Conservation (phyloP, 2,888 invertebrate genomes). For the Acleris literana region DNA sequence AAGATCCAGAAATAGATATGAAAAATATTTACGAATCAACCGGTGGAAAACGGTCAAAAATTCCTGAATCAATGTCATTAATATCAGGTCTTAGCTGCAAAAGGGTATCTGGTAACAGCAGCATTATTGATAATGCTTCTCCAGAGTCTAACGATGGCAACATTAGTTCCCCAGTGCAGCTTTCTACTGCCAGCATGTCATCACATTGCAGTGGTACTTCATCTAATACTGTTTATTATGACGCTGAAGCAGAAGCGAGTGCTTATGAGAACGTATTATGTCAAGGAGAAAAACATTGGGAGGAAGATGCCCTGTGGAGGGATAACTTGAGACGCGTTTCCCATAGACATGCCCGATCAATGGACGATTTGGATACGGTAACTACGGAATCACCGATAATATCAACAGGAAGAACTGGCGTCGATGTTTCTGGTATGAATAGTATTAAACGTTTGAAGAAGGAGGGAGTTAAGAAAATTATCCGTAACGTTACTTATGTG, state of each 20-base stretch:
- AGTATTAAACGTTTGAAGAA: conserved; percentile 76
- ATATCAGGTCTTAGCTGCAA: conserved; percentile 77
- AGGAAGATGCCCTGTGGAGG: conserved; percentile 92
- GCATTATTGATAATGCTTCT: conserved; percentile 56
- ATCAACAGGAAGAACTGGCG: conserved; percentile 52
- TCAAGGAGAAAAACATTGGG: conserved; percentile 90
- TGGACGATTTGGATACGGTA: conserved; percentile 89
- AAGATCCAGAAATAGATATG: conserved; percentile 86
- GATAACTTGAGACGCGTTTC: conserved; percentile 91
- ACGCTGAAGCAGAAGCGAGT: conserved; percentile 73
- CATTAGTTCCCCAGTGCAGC: conserved; percentile 57
- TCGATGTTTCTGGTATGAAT: conserved; percentile 66
- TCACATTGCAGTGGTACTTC: conserved; percentile 78
- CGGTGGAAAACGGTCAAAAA: conserved; percentile 84
- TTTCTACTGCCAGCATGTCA: conserved; percentile 77
- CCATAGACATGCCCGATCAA: conserved; percentile 90
- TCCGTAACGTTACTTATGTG: conserved; percentile 90
- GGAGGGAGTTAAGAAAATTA: conserved; percentile 73
- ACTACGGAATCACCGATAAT: conserved; percentile 51
- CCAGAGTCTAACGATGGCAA: conserved; percentile 54
- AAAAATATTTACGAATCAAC: conserved; percentile 89
- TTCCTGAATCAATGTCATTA: conserved; percentile 79
- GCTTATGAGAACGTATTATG: conserved; percentile 76
- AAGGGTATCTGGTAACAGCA: conserved; percentile 61
- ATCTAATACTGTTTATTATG: conserved; percentile 77